Evolutionary conservation across 2,888 invertebrate genomes (phyloP).

Genomic region (Drosophila nr. perissopoda): DNA sequence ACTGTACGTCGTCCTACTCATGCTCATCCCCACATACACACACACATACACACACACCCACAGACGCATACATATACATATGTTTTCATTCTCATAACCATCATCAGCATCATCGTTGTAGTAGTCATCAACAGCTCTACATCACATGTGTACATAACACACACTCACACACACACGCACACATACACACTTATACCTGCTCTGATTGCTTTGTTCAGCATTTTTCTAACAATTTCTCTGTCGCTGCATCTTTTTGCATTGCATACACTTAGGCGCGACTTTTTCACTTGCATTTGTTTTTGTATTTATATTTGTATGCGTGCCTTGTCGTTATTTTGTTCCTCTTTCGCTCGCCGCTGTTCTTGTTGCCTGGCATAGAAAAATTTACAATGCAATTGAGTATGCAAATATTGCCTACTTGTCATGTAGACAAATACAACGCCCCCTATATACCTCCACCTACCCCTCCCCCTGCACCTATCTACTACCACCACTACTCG

Average conservation of each 20-base stretch:
- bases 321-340: slow-evolving; percentile 41
- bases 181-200: slow-evolving; percentile 55
- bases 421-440: slow-evolving; percentile 76
- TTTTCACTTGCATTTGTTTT: slow-evolving; percentile 52
- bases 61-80: not conserved
- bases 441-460: slow-evolving; percentile 27
- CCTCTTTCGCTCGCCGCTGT: slow-evolving; percentile 21
- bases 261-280: slow-evolving; percentile 79
- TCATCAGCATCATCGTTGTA: slow-evolving; percentile 34
- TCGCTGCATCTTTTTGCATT: slow-evolving; percentile 73
- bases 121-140: slow-evolving; percentile 46
- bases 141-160: slow-evolving; percentile 24
- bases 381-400: slow-evolving; percentile 84
- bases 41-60: slow-evolving; percentile 1
- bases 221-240: slow-evolving; percentile 73
- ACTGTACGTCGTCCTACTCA: slow-evolving; percentile 76
- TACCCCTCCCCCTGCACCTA: not conserved
- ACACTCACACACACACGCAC: slow-evolving; percentile 34
- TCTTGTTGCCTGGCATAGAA: slow-evolving; percentile 64
- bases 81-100: slow-evolving; percentile 8
- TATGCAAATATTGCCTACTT: slow-evolving; percentile 84
- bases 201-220: slow-evolving; percentile 78
- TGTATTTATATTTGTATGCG: slow-evolving; percentile 41
- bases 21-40: slow-evolving; percentile 1
- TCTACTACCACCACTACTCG: not conserved